phyloP scores from a whole-genome alignment of 2,888 invertebrate species.

The Dolomedes plantarius region DNA sequence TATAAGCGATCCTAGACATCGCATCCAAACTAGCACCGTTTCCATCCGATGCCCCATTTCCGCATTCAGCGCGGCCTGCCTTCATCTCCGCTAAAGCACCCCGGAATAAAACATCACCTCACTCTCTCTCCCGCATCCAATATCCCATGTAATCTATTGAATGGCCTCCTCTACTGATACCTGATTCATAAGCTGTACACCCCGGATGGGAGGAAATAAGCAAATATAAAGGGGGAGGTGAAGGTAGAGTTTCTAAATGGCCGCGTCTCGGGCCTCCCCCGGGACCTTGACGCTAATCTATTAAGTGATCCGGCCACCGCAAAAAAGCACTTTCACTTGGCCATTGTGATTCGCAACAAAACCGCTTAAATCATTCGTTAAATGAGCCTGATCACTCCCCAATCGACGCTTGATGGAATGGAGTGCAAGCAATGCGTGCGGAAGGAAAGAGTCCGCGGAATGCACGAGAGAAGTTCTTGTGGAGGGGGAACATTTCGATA shows the following conservation, averaged over 20 bases:
- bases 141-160: conserved; percentile 28
- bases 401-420: conserved; percentile 28
- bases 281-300: conserved; percentile 54
- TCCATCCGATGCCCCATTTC: neutral
- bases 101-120: conserved; percentile 14
- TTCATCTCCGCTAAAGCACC: neutral
- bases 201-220: neutral
- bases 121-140: neutral
- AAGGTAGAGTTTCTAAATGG: conserved; percentile 41
- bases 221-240: no score
- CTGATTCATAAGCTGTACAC: conserved; percentile 32
- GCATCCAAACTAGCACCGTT: neutral
- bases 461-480: neutral
- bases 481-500: no score
- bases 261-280: neutral
- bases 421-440: neutral
- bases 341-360: conserved; percentile 67
- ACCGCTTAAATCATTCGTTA: conserved; percentile 64
- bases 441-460: neutral
- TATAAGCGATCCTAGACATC: neutral
- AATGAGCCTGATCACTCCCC: conserved; percentile 55
- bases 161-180: conserved; percentile 29
- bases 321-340: conserved; percentile 41
- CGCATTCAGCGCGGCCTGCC: neutral
- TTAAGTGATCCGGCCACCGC: conserved; percentile 64